Evolutionary conservation across 2,797 vertebrate genomes (phyloP), one percentile per base, ranked within the genome.

Genomic region (Tapirus indicus): DNA sequence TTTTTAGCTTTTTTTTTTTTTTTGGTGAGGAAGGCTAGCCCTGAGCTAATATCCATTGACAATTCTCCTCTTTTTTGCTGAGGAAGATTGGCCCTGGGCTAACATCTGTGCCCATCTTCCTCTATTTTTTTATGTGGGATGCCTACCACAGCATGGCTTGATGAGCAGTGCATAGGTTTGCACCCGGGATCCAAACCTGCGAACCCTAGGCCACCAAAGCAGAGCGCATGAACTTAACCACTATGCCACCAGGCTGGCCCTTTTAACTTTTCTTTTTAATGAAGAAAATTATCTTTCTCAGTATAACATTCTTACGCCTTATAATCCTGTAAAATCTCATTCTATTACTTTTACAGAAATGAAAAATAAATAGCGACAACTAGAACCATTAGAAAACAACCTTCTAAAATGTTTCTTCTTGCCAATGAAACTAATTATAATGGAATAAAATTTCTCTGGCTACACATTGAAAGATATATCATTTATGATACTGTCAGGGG

Each of bases 391-490:
- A 88, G 93, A 84, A 94, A 84, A 92, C 11, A 75, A 87, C 27
- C 64, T 96, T 82, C 80, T 94, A 91, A 97, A 96, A 38, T 93
- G 77, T 44, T 88, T 93, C 49, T 89, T 90, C 78, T 94, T 89
- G 82, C 16, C 75, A 97, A 91, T 74, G 75, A 95, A 96, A 80
- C 38, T 95, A 93, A 56, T 83, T 88, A 90, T 52, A 95, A 95
- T 62, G 29, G 75, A 97, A 68, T 85, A 85, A 90, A 88, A 88
- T 47, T 94, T 95, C 47, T 94, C 88, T 96, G 41, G 14, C 96
- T 97, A 86, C 5, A 96, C 47, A 97, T 71, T 87, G 92, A 78
- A 97, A 94, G 90, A 84, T 82, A 52, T 38, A 91, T 84, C 56
- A 92, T 91, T 80, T 94, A 84, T 85, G 79, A 91, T 91, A 82